phyloP scores from a whole-genome alignment of 2,113 vertebrate genomes.

The Hypocryptadius cinnamomeus region DNA sequence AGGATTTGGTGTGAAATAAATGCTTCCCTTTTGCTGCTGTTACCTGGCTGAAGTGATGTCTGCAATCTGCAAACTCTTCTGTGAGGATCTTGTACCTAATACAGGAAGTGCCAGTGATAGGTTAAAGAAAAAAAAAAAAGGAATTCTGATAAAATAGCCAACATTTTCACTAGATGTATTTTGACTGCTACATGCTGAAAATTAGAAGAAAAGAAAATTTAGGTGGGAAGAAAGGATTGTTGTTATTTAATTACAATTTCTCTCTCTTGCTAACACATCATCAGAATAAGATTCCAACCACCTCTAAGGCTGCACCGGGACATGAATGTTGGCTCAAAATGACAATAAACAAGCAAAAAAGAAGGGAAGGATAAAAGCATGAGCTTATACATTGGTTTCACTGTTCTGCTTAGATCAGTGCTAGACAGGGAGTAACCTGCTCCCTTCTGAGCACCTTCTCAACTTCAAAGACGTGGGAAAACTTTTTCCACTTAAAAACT shows the following conservation, averaged over 20 bases:
- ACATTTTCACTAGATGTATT: background rate
- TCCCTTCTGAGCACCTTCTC: background rate
- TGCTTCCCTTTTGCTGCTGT: conserved; percentile 21
- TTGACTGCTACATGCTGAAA: background rate
- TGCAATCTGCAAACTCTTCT: conserved; percentile 26
- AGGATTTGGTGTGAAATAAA: background rate
- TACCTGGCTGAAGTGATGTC: conserved; percentile 35
- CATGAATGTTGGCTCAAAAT: background rate
- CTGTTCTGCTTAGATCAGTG: background rate
- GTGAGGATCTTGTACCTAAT: conserved; percentile 34
- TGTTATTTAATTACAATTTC: background rate
- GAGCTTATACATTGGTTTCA: background rate
- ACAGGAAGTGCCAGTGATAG: conserved; percentile 30
- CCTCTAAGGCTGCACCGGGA: background rate
- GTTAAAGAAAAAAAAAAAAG: background rate
- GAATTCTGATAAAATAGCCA: background rate
- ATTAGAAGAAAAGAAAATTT: conserved; percentile 4
- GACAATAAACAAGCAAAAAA: background rate
- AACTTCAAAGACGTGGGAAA: background rate
- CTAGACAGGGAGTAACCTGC: background rate
- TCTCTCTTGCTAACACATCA: background rate
- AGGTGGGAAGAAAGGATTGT: background rate
- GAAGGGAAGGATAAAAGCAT: background rate
- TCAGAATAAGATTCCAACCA: conserved; percentile 29
- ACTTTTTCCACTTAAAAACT: background rate